Base-by-base conservation (phyloP, 2,888 invertebrate species). In the Sarcophaga rosellei region DNA sequence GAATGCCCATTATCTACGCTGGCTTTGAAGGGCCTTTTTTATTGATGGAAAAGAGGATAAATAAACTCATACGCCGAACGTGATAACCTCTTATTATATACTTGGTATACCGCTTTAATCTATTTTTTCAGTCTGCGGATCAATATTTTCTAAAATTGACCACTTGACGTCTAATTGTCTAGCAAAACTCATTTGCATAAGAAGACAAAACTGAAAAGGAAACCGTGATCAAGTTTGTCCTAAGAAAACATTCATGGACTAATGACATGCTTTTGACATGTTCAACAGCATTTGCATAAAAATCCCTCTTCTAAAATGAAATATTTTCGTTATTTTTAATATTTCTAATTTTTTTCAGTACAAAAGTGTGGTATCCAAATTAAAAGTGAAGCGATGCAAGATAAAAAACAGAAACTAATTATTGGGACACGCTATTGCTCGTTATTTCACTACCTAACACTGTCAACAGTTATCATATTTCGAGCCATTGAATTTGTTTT, bases 251-350 rank as follows among this genome's bases (percentile, higher is more conserved):
- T 44, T 23, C 44, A 61, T 21, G 45, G 65, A 81, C 84, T 75
- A 86, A 86, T 86, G 81, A 86, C 78, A 81, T 66, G 57, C 72
- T 78, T 84, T 84, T 86, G 86, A 86, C 86, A 84, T 84, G 70
- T 75, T 86, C 84, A 81, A 86, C 75, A 45, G 77, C 57, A 75
- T 86, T 86, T 84, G 84, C 74, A 75, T 85, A 84, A 70, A 47
- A 85, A 63, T 78, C 84, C 81, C 59, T 81, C 81, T 65, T 59
- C n/a, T 12, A 61, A 45, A 21, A 76, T 63, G 3, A 59, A 17
- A 17, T 4, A 45, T 57, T 53, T 6, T 53, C 69, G 62, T 62
- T 69, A 78, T 62, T 70, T 78, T 69, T 25, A 68, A 77, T 20
- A 25, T 25, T 25, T 25, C 3, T 12, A 0, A 2, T 47, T 0